Percentiles rank a stretch among this genome's conserved stretches.
Conservation (phyloP, 2,113 vertebrate species). For the Daubentonia madagascariensis region DNA sequence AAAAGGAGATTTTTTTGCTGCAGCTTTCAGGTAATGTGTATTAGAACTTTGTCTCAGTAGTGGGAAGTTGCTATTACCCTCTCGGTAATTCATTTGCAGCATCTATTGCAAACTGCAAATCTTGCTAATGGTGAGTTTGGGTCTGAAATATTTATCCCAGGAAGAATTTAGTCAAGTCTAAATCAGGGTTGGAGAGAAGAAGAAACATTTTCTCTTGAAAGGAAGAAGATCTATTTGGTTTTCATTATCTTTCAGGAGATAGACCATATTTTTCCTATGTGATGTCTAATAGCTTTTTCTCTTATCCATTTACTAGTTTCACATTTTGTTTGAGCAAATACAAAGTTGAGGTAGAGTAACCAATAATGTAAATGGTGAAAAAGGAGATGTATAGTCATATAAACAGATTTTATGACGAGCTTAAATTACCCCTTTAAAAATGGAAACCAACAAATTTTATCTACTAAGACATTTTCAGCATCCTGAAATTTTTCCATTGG, state of each 20-base stretch:
- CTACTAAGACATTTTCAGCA: neutral
- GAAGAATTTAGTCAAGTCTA: constrained; percentile 12
- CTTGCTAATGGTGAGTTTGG: constrained; percentile 34
- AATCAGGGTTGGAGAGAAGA: neutral
- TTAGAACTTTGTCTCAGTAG: constrained; percentile 17
- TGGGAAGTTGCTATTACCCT: neutral
- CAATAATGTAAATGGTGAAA: neutral
- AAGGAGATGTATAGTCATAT: neutral
- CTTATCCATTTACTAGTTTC: neutral
- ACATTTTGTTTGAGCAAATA: constrained; percentile 8
- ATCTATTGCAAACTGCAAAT: constrained; percentile 37
- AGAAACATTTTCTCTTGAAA: neutral
- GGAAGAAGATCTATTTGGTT: constrained; percentile 31
- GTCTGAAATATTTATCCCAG: constrained; percentile 16
- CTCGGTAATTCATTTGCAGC: constrained; percentile 26
- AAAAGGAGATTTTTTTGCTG: neutral
- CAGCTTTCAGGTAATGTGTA: neutral
- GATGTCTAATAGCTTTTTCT: constrained; percentile 18
- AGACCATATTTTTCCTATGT: constrained; percentile 1
- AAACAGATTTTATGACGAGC: constrained; percentile 27
- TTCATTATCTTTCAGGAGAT: neutral
- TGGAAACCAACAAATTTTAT: constrained; percentile 35
- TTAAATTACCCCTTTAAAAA: constrained; percentile 15
- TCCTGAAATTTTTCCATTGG: neutral
- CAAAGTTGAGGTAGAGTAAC: neutral